Percentiles rank a stretch among this genome's conserved stretches.
Conservation (phyloP, 2,888 invertebrate genomes). For the Drosophila picticornis region DNA sequence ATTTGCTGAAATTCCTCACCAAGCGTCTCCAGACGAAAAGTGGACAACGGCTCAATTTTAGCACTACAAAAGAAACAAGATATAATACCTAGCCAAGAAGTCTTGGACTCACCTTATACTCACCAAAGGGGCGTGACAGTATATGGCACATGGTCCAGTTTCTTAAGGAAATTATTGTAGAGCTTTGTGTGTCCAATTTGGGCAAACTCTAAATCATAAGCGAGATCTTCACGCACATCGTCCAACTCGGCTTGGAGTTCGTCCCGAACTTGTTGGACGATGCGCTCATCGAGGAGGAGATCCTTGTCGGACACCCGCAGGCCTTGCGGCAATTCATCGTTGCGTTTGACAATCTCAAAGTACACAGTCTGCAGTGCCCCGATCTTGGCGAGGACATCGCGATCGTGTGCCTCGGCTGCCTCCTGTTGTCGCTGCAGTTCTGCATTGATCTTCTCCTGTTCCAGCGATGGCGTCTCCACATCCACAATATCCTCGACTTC, state of each 20-base stretch:
- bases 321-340: slow-evolving; percentile 87
- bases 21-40: slow-evolving; percentile 88
- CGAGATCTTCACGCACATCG: slow-evolving; percentile 88
- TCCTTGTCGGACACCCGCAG: slow-evolving; percentile 87
- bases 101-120: slow-evolving; percentile 6
- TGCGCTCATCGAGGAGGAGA: slow-evolving; percentile 89
- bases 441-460: slow-evolving; percentile 89
- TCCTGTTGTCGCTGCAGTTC: slow-evolving; percentile 86
- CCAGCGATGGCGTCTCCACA: slow-evolving; percentile 84
- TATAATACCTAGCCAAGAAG: background rate
- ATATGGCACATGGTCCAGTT: slow-evolving; percentile 89
- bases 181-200: slow-evolving; percentile 88
- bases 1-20: slow-evolving; percentile 87
- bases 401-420: slow-evolving; percentile 87
- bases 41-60: slow-evolving; percentile 86
- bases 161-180: slow-evolving; percentile 88
- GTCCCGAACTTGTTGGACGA: slow-evolving; percentile 87
- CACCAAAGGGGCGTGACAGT: slow-evolving; percentile 87
- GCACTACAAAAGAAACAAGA: slow-evolving; percentile 28
- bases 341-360: slow-evolving; percentile 86
- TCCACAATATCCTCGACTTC: slow-evolving; percentile 76
- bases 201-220: slow-evolving; percentile 90
- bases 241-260: slow-evolving; percentile 88
- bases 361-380: slow-evolving; percentile 87
- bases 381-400: slow-evolving; percentile 87